Base-by-base conservation (phyloP, 2,888 invertebrate species). In the Chymomyza fuscimana region DNA sequence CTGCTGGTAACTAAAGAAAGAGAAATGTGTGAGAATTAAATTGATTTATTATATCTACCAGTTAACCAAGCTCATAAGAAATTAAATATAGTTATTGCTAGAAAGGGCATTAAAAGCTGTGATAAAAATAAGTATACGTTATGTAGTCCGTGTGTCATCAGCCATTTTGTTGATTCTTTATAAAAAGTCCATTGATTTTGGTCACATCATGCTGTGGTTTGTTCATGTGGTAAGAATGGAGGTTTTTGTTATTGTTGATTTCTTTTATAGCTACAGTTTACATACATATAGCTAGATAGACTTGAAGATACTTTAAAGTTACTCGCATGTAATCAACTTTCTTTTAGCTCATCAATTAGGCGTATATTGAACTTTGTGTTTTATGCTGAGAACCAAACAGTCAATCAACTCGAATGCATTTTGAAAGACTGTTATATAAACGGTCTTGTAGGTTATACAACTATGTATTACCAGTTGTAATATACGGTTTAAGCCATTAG, bases 241-340 rank as follows among this genome's bases (percentile, higher is more conserved):
- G 56, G 50, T 66, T 67, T 75, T 76, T 76, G 74, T 63, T 29
- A 15, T 51, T 63, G 6, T 67, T 74, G 87, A 81, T 87, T 87
- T 87, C 87, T 86, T 85, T 87, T 83, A 87, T 76, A 86, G 86
- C 73, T 86, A 77, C 81, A 80, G 87, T 87, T 84, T 84, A 86
- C 82, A 87, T 84, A 84, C 79, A 86, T 85, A 86, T 84, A 87
- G 83, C 79, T 85, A 69, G 76, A 82, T 85, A 87, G 82, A 85
- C 76, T 46, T 46, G 10, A 5, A 12, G 12, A 15, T 46, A 85
- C 75, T 80, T 76, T 67, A 65, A 82, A 83, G 85, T 87, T 87
- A 87, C 46, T 22, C 56, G 16, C 56, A 46, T 46, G 40, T 46
- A 46, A 46, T 46, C 40, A 46, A 46, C 40, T 46, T 46, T 46